Conservation (phyloP, 1,140 invertebrate species). For the Drosophila willistoni region DNA sequence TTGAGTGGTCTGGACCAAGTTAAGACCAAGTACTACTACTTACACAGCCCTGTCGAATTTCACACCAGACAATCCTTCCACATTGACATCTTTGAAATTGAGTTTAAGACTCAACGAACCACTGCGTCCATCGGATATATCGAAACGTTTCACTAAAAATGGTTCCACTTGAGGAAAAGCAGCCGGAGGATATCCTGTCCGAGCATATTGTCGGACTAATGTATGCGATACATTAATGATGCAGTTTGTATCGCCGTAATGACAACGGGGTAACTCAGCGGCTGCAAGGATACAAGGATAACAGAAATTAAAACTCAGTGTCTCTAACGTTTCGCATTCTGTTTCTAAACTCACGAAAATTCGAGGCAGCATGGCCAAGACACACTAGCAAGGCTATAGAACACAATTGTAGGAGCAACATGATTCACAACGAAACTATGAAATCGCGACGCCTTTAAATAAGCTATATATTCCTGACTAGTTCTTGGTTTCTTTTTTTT, state of each 20-base stretch:
- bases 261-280: conserved; percentile 69
- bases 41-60: conserved; percentile 80
- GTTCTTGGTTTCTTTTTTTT: conserved; percentile 23
- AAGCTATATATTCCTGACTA: conserved; percentile 6
- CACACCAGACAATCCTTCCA: conserved; percentile 74
- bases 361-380: conserved; percentile 48
- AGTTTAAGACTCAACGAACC: conserved; percentile 76
- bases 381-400: conserved; percentile 33
- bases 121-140: conserved; percentile 71
- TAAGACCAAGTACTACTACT: conserved; percentile 32
- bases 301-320: neutral
- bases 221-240: conserved; percentile 63
- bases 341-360: conserved; percentile 63
- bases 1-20: no score
- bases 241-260: conserved; percentile 66
- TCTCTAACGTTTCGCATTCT: neutral
- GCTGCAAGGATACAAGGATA: conserved; percentile 49
- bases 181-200: conserved; percentile 63
- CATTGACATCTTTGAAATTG: conserved; percentile 73
- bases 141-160: conserved; percentile 70
- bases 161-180: conserved; percentile 75
- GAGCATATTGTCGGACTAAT: conserved; percentile 59
- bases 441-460: conserved; percentile 33
- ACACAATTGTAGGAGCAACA: conserved; percentile 51
- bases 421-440: conserved; percentile 25